Evolutionary conservation across 1,140 invertebrate genomes (phyloP), one percentile per base, ranked within the genome.

Genomic region (Sitobion miscanthi): DNA sequence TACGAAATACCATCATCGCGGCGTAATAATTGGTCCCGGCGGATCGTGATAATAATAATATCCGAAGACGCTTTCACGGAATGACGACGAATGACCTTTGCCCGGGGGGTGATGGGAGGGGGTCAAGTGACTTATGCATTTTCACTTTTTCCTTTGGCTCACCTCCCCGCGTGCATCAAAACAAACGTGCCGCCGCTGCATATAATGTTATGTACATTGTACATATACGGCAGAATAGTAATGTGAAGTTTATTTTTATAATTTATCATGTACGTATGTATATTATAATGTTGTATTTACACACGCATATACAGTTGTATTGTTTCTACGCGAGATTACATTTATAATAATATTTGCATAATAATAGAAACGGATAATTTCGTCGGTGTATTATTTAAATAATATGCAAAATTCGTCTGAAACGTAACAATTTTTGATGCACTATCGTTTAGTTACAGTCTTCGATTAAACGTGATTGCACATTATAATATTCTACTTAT

Each of bases 101-200:
- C 23, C 35, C 52, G 1, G 3, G 7, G 49, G 30, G 21, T 21
- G 49, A 30, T 52, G 20, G 14, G 49, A 4, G 47, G 9, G 52
- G 88, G 88, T 89, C 88, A 57, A 38, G 88, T 89, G 52, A 89
- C 88, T 89, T 89, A 89, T 89, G 88, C 35, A 89, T 89, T 89
- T 89, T 89, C 88, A 89, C 88, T 89, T 89, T 89, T 89, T 57
- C 35, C 49, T 38, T 42, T 49, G 42, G 8, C 38, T 23, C 2
- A 23, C 83, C 42, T n/a, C 17, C 45, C n/a, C 38, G 14, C 62
- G 30, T 1, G 14, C 30, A 17, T n/a, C n/a, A 35, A 77, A 77
- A 77, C 62, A 77, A 77, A 77, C 62, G 62, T 30, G 62, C 62
- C n/a, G 62, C 62, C 17, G 3, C 20, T 4, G 11, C 30, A 30